Conservation (phyloP, 2,113 vertebrate genomes). For the Procavia capensis region DNA sequence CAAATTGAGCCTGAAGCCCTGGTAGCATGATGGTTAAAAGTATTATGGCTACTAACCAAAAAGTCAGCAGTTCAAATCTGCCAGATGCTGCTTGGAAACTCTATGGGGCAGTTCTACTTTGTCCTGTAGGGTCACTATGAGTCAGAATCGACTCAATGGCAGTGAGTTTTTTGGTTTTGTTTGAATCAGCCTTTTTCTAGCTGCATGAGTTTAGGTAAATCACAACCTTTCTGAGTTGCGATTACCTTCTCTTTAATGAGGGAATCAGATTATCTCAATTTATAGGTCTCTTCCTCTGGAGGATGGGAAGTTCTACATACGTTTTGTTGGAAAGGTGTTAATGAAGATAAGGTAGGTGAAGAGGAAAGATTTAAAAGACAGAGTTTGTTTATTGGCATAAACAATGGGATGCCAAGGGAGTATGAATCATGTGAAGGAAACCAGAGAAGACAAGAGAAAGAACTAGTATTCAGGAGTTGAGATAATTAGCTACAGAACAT, state of each 20-base stretch:
- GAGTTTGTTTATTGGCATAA: constrained; percentile 56
- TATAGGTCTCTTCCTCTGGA: constrained; percentile 19
- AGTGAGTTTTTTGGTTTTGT: no score
- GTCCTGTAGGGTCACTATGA: no score
- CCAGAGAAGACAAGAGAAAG: constrained; percentile 73
- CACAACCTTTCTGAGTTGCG: background rate
- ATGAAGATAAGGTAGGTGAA: constrained; percentile 23
- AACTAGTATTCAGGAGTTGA: constrained; percentile 70
- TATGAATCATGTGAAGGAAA: constrained; percentile 77
- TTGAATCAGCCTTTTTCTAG: background rate
- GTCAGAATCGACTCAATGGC: no score
- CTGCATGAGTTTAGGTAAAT: constrained; percentile 4
- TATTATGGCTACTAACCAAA: no score
- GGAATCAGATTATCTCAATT: background rate
- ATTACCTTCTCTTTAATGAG: background rate
- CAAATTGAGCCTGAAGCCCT: no score
- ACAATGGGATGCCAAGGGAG: constrained; percentile 54
- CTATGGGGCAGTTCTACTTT: no score
- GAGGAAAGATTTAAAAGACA: constrained; percentile 48
- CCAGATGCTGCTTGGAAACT: no score
- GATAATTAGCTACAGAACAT: constrained; percentile 76
- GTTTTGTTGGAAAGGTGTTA: constrained; percentile 32
- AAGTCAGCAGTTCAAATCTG: no score
- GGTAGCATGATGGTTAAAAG: no score
- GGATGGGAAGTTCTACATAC: constrained; percentile 39